These are phyloP conservation scores for Calycopis cecrops DNA, from an alignment of 1,140 invertebrate genomes.

Conservation along the genomic window DNA sequence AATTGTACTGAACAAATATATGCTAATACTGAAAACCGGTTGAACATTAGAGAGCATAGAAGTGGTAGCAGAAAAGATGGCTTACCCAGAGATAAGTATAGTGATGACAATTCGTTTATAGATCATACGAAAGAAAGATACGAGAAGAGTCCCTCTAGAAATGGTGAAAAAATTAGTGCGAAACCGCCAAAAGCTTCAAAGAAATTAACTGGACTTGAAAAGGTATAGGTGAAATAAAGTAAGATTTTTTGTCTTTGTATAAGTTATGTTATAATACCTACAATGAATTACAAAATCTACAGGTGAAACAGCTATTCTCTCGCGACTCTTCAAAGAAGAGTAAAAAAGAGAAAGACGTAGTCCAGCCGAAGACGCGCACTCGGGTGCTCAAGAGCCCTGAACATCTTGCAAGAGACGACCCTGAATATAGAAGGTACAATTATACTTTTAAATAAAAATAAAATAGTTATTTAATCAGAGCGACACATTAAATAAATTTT, in stretches of 20 bases:
- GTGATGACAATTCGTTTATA: constrained; percentile 78
- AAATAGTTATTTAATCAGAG: too few species aligned
- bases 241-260: not conserved
- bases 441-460: not conserved
- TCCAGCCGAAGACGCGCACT: constrained; percentile 63
- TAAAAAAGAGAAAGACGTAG: constrained; percentile 75
- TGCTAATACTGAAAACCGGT: constrained; percentile 57
- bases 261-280: not conserved
- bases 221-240: constrained; percentile 57
- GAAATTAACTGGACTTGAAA: constrained; percentile 80
- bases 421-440: constrained; percentile 71
- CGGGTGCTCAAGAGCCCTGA: constrained; percentile 75
- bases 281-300: constrained; percentile 15
- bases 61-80: constrained; percentile 71
- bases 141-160: constrained; percentile 62
- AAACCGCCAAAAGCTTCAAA: constrained; percentile 77
- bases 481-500: too few species aligned
- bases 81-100: constrained; percentile 77
- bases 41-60: constrained; percentile 56
- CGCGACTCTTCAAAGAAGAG: constrained; percentile 78
- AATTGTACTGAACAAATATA: constrained; percentile 67
- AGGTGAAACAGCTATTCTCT: constrained; percentile 78
- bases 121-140: constrained; percentile 78
- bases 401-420: constrained; percentile 74
- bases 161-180: constrained; percentile 71